These are phyloP conservation scores for Prostheceraeus crozeri DNA, from an alignment of 2,888 invertebrate species.

Conservation along the genomic window DNA sequence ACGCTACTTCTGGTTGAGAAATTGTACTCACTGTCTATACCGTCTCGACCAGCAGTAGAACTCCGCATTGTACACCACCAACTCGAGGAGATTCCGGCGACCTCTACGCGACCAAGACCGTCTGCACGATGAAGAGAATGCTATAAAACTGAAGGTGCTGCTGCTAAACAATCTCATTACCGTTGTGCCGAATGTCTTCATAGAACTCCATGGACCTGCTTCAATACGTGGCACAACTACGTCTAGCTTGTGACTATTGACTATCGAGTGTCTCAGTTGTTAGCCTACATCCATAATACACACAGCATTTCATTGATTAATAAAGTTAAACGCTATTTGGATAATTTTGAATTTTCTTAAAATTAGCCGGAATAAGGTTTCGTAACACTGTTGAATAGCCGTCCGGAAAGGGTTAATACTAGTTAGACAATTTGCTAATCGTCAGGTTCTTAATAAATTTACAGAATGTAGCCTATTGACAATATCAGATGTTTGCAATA, in stretches of 20 bases:
- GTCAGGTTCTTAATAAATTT: no score
- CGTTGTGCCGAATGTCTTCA: conserved; percentile 21
- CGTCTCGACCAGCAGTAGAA: background rate
- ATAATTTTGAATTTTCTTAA: no score
- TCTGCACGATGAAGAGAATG: conserved; percentile 2
- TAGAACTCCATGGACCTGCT: conserved; percentile 21
- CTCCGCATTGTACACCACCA: background rate
- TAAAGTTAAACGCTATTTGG: no score
- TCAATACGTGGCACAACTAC: conserved; percentile 22
- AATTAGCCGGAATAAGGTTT: no score
- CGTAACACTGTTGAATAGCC: no score
- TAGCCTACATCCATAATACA: background rate
- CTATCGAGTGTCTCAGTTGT: conserved; percentile 13
- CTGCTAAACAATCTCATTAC: conserved; percentile 13
- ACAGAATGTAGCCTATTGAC: no score
- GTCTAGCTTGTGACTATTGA: no score
- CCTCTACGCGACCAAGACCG: background rate
- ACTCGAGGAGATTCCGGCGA: background rate
- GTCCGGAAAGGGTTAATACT: no score
- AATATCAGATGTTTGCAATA: no score
- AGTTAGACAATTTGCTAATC: no score
- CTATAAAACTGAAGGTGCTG: conserved; percentile 12
- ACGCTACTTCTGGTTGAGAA: background rate
- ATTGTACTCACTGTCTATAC: background rate
- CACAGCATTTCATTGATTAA: no score